These are phyloP conservation scores for Capromys pilorides DNA, from an alignment of 2,797 vertebrate genomes.

Conservation along the genomic window DNA sequence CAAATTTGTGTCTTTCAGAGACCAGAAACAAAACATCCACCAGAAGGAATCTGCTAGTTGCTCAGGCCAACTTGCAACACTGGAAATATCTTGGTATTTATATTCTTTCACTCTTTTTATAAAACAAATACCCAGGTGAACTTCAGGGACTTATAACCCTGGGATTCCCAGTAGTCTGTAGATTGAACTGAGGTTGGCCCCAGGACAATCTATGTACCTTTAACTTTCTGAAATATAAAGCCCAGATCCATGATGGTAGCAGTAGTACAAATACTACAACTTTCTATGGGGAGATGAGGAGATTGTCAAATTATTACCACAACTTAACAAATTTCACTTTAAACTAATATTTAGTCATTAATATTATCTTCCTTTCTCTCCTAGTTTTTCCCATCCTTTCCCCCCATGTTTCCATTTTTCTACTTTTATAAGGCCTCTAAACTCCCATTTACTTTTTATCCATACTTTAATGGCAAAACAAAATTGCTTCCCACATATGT, in stretches of 20 bases:
- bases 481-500: neutral
- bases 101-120: neutral
- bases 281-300: neutral
- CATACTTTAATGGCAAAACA: neutral
- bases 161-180: neutral
- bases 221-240: neutral
- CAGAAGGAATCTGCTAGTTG: neutral
- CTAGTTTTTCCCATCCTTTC: neutral
- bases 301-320: constrained; percentile 13
- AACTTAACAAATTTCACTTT: neutral
- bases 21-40: neutral
- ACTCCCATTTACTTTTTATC: constrained; percentile 38
- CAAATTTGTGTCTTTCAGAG: neutral
- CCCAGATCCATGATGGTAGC: neutral
- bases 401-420: neutral
- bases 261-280: neutral
- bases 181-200: neutral
- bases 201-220: neutral
- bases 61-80: neutral
- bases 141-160: neutral
- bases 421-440: constrained; percentile 45
- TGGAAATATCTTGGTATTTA: neutral
- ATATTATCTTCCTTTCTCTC: neutral
- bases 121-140: neutral
- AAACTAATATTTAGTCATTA: neutral